Conservation (phyloP, 2,113 vertebrate species). For the Cyprinodon variegatus region DNA sequence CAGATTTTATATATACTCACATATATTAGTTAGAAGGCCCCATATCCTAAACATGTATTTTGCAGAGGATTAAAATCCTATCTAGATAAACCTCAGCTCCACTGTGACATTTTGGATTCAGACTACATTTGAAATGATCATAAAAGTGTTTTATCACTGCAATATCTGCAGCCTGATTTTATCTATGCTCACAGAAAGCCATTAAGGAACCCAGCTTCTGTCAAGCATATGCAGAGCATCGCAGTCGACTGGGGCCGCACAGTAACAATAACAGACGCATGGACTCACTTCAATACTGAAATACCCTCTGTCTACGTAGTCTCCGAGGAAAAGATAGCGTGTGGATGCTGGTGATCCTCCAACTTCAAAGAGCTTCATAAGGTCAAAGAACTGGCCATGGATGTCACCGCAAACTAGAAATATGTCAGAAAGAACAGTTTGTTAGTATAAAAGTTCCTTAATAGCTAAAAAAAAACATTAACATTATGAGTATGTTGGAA, state of each 20-base stretch:
- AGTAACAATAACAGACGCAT: slow-evolving; percentile 18
- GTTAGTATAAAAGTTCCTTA: slow-evolving; percentile 29
- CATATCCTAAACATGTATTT: slow-evolving; percentile 23
- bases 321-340: slow-evolving; percentile 98
- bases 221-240: slow-evolving; percentile 42
- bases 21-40: neutral
- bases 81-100: slow-evolving; percentile 34
- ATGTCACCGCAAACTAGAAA: slow-evolving; percentile 96
- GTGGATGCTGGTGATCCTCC: slow-evolving; percentile 97
- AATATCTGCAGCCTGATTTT: slow-evolving; percentile 55
- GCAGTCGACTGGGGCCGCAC: slow-evolving; percentile 48
- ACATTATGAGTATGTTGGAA: neutral
- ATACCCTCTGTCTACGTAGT: slow-evolving; percentile 99
- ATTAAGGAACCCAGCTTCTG: slow-evolving; percentile 61
- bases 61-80: slow-evolving; percentile 35
- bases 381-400: slow-evolving; percentile 98
- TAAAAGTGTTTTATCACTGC: slow-evolving; percentile 44
- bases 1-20: neutral
- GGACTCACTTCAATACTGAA: slow-evolving; percentile 99
- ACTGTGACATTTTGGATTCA: slow-evolving; percentile 41
- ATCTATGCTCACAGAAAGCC: slow-evolving; percentile 55
- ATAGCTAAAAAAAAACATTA: neutral
- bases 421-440: slow-evolving; percentile 35
- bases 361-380: slow-evolving; percentile 99
- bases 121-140: slow-evolving; percentile 48